Percentiles rank a stretch among this genome's conserved stretches.
These are phyloP conservation scores for Hydriomena furcata DNA, from an alignment of 2,888 invertebrate genomes.

Conservation along the genomic window DNA sequence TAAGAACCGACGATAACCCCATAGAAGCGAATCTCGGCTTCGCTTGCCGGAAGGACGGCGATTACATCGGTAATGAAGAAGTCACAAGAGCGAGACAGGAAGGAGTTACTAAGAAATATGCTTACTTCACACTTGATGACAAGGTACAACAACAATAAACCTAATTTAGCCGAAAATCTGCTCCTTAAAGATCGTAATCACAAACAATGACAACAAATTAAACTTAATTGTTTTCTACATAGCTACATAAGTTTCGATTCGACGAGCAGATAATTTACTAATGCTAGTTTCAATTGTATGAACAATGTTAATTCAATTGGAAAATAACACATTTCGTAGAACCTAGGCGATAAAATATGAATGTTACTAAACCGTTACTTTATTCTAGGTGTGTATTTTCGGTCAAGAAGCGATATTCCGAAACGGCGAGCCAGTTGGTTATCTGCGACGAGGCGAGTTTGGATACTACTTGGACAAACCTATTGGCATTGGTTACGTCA, in stretches of 20 bases:
- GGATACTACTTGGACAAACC: slow-evolving; percentile 83
- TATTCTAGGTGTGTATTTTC: slow-evolving; percentile 87
- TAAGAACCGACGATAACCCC: slow-evolving; percentile 93
- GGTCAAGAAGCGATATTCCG: slow-evolving; percentile 94
- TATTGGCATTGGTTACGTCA: slow-evolving; percentile 84
- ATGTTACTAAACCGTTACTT: neutral
- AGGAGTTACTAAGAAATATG: slow-evolving; percentile 89
- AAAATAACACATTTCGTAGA: no score
- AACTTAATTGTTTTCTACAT: no score
- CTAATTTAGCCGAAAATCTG: no score
- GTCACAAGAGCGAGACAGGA: slow-evolving; percentile 86
- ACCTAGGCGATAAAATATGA: no score
- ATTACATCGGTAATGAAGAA: slow-evolving; percentile 90
- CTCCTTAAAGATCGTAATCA: no score
- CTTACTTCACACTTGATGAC: slow-evolving; percentile 87
- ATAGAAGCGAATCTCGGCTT: slow-evolving; percentile 92
- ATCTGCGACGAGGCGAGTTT: slow-evolving; percentile 91
- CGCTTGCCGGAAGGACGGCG: slow-evolving; percentile 90
- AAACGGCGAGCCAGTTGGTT: slow-evolving; percentile 90
- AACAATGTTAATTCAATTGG: neutral
- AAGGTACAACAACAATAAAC: slow-evolving; percentile 76
- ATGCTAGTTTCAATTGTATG: neutral
- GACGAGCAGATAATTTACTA: no score
- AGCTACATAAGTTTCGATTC: no score
- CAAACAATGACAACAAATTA: no score